Conservation (phyloP, 2,888 invertebrate genomes). For the Eristalis tenax region DNA sequence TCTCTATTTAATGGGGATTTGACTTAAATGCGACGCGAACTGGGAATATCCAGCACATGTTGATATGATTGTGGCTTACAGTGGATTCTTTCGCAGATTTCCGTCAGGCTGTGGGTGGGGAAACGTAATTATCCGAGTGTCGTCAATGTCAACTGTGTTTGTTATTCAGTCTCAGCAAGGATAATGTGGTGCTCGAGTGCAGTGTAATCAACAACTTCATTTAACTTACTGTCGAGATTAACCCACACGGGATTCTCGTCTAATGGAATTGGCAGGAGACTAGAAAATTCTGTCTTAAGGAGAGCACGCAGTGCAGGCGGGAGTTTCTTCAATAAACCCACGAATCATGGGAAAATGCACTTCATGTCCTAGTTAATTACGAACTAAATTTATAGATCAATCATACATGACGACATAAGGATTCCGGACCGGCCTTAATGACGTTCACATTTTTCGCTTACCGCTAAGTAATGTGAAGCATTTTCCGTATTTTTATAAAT, state of each 20-base stretch:
- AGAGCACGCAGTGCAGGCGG: too few species aligned
- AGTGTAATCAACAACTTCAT: background rate
- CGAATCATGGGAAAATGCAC: too few species aligned
- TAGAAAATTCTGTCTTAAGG: too few species aligned
- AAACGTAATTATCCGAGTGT: background rate
- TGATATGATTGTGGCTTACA: background rate
- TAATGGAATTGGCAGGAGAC: too few species aligned
- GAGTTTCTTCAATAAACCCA: too few species aligned
- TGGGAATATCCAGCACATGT: background rate
- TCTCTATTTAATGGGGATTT: conserved; percentile 32
- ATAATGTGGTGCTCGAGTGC: background rate
- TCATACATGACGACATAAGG: background rate
- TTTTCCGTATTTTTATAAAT: background rate
- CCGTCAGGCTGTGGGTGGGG: background rate
- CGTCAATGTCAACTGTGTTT: background rate
- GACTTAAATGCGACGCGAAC: conserved; percentile 1
- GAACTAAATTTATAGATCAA: background rate
- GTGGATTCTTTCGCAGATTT: background rate
- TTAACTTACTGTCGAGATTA: background rate
- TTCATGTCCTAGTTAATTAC: background rate
- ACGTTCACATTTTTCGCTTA: background rate
- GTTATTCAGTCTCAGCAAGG: background rate
- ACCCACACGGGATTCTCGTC: background rate
- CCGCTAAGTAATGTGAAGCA: background rate
- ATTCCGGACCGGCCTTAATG: background rate